Evolutionary conservation across 64 coral and sea anemone species (phyloP).

Genomic region (Acropora tenuis): DNA sequence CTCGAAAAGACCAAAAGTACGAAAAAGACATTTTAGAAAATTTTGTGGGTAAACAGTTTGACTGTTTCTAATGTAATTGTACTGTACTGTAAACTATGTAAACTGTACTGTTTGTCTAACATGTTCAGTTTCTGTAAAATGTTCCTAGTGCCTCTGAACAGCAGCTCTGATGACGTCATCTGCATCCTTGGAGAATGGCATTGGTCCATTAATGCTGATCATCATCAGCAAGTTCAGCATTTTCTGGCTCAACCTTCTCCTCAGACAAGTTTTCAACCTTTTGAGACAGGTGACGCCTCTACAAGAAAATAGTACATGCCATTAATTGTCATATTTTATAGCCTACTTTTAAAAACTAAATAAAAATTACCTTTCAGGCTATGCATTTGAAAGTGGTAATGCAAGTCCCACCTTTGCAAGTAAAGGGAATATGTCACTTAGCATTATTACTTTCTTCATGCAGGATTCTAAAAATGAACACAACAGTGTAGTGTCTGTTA

Average conservation of each 20-base stretch:
- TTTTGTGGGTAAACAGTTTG: not conserved
- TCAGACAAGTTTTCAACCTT: slow-evolving; percentile 9
- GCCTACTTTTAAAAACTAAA: not conserved
- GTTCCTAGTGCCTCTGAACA: not conserved
- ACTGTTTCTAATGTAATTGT: not conserved
- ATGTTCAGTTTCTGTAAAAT: not conserved
- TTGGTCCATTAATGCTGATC: slow-evolving; percentile 15
- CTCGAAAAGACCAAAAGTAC: not conserved
- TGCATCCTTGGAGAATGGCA: slow-evolving; percentile 12
- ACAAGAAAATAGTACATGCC: not conserved
- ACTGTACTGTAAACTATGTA: not conserved
- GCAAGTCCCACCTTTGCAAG: slow-evolving; percentile 21
- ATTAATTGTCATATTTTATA: not conserved
- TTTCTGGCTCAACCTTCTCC: slow-evolving; percentile 12
- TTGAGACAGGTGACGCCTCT: slow-evolving; percentile 32
- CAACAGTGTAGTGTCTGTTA: not conserved
- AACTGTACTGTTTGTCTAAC: not conserved
- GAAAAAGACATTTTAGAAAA: not conserved
- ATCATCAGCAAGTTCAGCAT: slow-evolving; percentile 19
- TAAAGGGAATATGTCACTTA: slow-evolving; percentile 26
- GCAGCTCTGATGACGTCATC: slow-evolving; percentile 5
- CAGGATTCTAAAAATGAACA: not conserved
- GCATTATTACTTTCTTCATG: slow-evolving; percentile 12
- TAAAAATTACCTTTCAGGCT: slow-evolving; percentile 27
- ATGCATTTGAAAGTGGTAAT: slow-evolving; percentile 2